A percentile compares a stretch with the other conserved stretches of the same genome.
phyloP scores from a whole-genome alignment of 2,113 vertebrate genomes.

The Taurulus bubalis region DNA sequence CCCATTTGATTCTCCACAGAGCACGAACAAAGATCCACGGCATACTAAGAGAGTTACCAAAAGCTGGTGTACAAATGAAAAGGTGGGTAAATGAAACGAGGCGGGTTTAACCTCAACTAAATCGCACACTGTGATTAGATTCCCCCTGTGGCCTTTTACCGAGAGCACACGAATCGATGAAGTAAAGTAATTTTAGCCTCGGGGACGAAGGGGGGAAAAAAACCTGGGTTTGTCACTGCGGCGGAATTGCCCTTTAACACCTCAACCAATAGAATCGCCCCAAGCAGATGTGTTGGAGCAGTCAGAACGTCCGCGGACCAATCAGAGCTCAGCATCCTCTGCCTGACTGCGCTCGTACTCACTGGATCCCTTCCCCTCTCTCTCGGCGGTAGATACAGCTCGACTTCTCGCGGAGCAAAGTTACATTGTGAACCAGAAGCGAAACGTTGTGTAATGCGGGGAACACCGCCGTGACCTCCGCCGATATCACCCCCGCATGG shows the following conservation, averaged over 20 bases:
- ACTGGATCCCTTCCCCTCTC: neutral
- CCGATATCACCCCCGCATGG: neutral
- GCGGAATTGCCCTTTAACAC: slow-evolving; percentile 55
- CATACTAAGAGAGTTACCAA: neutral
- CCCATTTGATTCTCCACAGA: slow-evolving; percentile 12
- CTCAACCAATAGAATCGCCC: slow-evolving; percentile 63
- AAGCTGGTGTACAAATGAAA: slow-evolving; percentile 37
- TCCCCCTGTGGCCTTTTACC: slow-evolving; percentile 61
- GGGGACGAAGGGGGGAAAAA: neutral
- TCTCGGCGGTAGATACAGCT: neutral
- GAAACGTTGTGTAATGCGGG: neutral
- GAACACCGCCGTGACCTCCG: neutral
- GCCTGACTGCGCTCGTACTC: slow-evolving; percentile 13
- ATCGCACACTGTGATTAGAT: slow-evolving; percentile 54
- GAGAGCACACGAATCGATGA: slow-evolving; percentile 65
- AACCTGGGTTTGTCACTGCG: neutral
- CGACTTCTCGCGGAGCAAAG: slow-evolving; percentile 42
- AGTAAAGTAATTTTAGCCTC: slow-evolving; percentile 65
- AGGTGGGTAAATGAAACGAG: slow-evolving; percentile 53
- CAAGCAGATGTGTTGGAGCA: slow-evolving; percentile 38
- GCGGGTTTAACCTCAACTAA: slow-evolving; percentile 38
- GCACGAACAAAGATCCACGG: neutral
- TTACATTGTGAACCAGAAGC: slow-evolving; percentile 17
- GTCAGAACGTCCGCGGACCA: slow-evolving; percentile 42
- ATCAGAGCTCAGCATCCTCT: slow-evolving; percentile 53